phyloP scores from a whole-genome alignment of 2,797 vertebrate genomes.

The Gephyroberyx darwinii region DNA sequence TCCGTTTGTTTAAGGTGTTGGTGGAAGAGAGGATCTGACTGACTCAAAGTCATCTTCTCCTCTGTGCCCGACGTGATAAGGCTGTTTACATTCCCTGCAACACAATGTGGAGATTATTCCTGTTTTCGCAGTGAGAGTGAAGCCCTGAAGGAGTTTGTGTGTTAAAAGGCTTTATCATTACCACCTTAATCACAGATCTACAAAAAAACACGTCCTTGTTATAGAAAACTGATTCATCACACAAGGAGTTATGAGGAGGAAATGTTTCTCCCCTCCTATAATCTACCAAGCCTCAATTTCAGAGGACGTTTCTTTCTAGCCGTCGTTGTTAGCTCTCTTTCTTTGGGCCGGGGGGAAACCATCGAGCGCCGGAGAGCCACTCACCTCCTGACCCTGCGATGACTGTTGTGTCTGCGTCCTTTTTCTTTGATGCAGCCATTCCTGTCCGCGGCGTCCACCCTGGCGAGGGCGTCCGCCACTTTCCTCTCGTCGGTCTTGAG shows the following conservation, averaged over 20 bases:
- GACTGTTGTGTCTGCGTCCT: constrained; percentile 75
- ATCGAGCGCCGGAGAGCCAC: constrained; percentile 23
- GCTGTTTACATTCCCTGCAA: constrained; percentile 58
- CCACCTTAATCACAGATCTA: constrained; percentile 31
- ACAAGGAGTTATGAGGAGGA: background rate
- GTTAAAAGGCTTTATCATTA: constrained; percentile 52
- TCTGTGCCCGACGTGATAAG: constrained; percentile 66
- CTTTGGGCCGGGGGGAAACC: no score
- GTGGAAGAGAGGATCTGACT: constrained; percentile 46
- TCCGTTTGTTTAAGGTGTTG: constrained; percentile 39
- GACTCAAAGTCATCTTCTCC: constrained; percentile 51
- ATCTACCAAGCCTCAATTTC: constrained; percentile 23
- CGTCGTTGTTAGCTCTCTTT: background rate
- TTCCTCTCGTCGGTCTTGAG: constrained; percentile 70
- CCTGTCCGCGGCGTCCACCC: constrained; percentile 60
- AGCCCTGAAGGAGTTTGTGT: constrained; percentile 43
- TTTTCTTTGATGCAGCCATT: constrained; percentile 81
- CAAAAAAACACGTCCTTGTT: constrained; percentile 18
- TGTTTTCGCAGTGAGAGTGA: constrained; percentile 40
- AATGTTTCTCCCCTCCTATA: background rate
- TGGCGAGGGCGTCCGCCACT: constrained; percentile 37
- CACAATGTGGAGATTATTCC: constrained; percentile 63
- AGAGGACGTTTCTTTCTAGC: constrained; percentile 1
- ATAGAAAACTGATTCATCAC: constrained; percentile 22
- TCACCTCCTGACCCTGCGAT: constrained; percentile 83